Evolutionary conservation across 2,113 vertebrate genomes (phyloP).

Genomic region (Arothron firmamentum): DNA sequence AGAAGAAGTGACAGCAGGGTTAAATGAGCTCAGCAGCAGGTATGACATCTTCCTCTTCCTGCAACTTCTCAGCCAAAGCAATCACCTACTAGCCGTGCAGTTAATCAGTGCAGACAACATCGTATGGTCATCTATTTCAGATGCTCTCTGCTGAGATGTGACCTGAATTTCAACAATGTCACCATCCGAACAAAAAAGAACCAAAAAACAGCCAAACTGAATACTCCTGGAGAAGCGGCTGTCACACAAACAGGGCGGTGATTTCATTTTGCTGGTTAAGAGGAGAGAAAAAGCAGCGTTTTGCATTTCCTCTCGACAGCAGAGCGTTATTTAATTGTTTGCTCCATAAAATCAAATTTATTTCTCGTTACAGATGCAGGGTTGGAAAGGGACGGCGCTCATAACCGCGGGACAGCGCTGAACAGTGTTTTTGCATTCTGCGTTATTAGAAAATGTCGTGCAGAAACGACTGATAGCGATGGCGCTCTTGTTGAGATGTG

Average conservation of each 20-base stretch:
- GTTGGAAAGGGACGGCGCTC: constrained; percentile 28
- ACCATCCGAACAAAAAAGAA: constrained; percentile 4
- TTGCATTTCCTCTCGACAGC: constrained; percentile 29
- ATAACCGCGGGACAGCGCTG: constrained; percentile 26
- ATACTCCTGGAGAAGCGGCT: neutral
- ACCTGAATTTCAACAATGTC: constrained; percentile 39
- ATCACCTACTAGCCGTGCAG: constrained; percentile 39
- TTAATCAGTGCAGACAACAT: constrained; percentile 61
- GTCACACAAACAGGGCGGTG: constrained; percentile 23
- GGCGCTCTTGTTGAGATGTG: constrained; percentile 51
- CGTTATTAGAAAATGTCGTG: no score
- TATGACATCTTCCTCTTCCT: constrained; percentile 38
- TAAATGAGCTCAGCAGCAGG: constrained; percentile 26
- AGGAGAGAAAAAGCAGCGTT: constrained; percentile 9
- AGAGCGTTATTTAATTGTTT: constrained; percentile 29
- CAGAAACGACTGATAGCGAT: no score
- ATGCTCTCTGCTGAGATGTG: constrained; percentile 39
- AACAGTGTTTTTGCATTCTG: neutral
- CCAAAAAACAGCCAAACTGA: neutral
- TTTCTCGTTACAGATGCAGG: constrained; percentile 56
- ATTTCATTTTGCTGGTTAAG: constrained; percentile 40
- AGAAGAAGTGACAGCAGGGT: no score
- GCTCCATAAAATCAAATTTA: constrained; percentile 52
- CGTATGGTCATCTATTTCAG: constrained; percentile 49
- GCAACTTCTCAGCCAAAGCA: constrained; percentile 55